Base-by-base conservation (phyloP, 1,140 invertebrate species). In the Heliconius melpomene region DNA sequence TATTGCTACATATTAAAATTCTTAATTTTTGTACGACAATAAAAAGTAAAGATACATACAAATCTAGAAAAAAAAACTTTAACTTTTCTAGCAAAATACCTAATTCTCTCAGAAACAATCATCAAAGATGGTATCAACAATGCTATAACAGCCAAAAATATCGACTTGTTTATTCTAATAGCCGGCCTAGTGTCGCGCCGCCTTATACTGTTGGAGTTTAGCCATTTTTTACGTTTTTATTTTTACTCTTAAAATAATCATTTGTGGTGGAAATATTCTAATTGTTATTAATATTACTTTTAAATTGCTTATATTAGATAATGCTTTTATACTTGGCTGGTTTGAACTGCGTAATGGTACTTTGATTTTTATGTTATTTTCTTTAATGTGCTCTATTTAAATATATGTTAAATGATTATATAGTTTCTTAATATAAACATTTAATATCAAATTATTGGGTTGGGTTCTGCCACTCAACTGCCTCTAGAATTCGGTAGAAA, bases 191-290 rank as follows among this genome's bases (percentile, higher is more conserved):
- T 76, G 79, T 80, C 52, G 46, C 50, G 60, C 60, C 29, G 75
- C 60, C 32, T 52, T 80, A 73, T 74, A 60, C 9, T 29, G 18
- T 80, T 80, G 75, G 74, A 80, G 52, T 66, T 76, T 50, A 72
- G 74, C 79, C 79, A 77, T 75, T 75, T 74, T 75, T 73, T 60
- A 73, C 71, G 70, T 50, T 36, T 76, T 80, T 76, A 76, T 80
- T 77, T 80, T 76, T 80, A 46, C 20, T 20, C 18, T 36, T 57
- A 29, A 77, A 60, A 80, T 73, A 80, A 50, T 76, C 60, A 75
- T 60, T 82, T 73, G 52, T 76, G 50, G 77, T 72, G 73, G 54
- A 81, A 82, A 74, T 79, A 82, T 82, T 66, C 72, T 71, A 82
- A 79, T 79, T n/a, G 60, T 81, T 75, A 66, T 66, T 66, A 26